These are phyloP conservation scores for Zosterops hypoxanthus DNA, from an alignment of 2,113 vertebrate species.

Conservation along the genomic window DNA sequence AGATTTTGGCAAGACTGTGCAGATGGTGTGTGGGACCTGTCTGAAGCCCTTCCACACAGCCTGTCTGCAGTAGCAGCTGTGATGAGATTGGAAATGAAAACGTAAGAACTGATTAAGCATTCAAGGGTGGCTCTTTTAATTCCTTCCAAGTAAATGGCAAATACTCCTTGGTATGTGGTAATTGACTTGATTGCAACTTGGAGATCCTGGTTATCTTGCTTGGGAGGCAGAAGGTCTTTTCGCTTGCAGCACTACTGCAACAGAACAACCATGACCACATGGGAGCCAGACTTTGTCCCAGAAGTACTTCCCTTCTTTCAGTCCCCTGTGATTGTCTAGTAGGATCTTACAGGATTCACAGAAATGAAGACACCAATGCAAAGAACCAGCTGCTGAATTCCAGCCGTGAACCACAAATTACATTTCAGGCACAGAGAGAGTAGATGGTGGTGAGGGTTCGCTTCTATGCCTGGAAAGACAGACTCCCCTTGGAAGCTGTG, in stretches of 20 bases:
- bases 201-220: not conserved
- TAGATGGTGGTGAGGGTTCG: not conserved
- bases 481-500: not conserved
- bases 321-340: not conserved
- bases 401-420: not conserved
- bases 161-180: not conserved
- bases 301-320: not conserved
- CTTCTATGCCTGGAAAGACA: not conserved
- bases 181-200: not conserved
- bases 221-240: not conserved
- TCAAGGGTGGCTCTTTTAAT: not conserved
- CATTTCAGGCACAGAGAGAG: not conserved
- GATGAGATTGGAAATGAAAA: not conserved
- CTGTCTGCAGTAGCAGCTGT: not conserved
- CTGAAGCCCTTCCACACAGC: not conserved
- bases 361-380: not conserved
- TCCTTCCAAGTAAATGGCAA: not conserved
- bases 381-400: not conserved
- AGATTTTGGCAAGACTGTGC: not conserved
- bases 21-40: not conserved
- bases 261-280: rapidly evolving
- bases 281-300: not conserved
- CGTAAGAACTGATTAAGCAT: not conserved
- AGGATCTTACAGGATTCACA: not conserved
- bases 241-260: not conserved